Percentiles rank a stretch among this genome's conserved stretches.
These are phyloP conservation scores for Megaptera novaeangliae DNA, from an alignment of 2,113 vertebrate species.

Conservation along the genomic window DNA sequence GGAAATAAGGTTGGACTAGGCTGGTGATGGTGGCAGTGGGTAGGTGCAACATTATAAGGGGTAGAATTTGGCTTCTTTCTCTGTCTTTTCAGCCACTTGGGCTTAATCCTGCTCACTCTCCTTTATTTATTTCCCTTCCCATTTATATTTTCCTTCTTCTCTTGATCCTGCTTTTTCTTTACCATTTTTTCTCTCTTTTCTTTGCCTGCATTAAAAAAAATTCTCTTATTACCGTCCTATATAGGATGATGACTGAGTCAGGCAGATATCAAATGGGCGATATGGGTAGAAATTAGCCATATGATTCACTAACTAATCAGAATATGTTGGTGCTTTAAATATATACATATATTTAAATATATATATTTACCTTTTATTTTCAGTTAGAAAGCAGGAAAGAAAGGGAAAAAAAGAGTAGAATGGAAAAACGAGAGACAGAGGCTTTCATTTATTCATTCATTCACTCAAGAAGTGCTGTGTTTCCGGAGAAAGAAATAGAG, in stretches of 20 bases:
- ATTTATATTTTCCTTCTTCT: not conserved
- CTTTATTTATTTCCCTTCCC: not conserved
- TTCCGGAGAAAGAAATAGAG: not conserved
- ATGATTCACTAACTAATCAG: not conserved
- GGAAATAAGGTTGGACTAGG: not conserved
- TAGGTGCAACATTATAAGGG: not conserved
- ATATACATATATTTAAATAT: not conserved
- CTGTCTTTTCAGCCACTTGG: not conserved
- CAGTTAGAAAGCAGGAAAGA: not conserved
- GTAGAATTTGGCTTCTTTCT: not conserved
- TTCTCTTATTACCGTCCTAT: not conserved
- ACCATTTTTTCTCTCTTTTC: not conserved
- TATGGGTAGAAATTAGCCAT: not conserved
- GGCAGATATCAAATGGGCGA: not conserved
- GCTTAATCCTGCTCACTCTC: not conserved
- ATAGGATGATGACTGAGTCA: not conserved
- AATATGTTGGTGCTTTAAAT: not conserved
- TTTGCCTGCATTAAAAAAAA: not conserved
- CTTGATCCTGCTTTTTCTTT: not conserved
- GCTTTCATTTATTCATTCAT: not conserved
- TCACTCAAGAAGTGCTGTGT: not conserved
- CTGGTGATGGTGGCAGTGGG: not conserved
- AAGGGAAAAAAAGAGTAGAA: not conserved
- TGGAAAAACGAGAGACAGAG: not conserved
- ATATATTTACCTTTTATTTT: not conserved